Base-by-base conservation (phyloP, 2,888 invertebrate species). In the Timema cristinae region DNA sequence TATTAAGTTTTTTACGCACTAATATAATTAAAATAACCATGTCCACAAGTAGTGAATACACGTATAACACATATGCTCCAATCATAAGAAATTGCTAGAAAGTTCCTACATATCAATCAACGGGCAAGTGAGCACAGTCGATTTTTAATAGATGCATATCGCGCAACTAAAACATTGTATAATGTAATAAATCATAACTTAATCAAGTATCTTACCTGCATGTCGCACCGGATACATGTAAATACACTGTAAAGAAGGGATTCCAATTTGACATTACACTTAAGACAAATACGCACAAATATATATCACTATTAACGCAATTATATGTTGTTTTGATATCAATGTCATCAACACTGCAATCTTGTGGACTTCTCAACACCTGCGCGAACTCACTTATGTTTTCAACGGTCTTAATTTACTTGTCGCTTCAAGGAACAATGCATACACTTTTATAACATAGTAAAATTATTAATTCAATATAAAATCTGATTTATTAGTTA, bases 261-360 rank as follows among this genome's bases (percentile, higher is more conserved):
- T 77, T 77, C 78, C 79, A 79, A 79, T 81, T 80, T 82, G 82
- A 80, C 83, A 83, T 83, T 79, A 83, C 83, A 83, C 81, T 79
- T 66, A 72, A 67, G 68, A 59, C 73, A 71, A 71, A 68, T 66
- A 50, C 63, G 50, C 66, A 32, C 49, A 61, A 78, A 77, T 76
- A 77, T 78, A 77, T 74, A 73, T 75, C 73, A 72, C 69, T 74
- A 52, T 68, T 69, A 67, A 67, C 69, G 67, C 75, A 71, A 68
- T 63, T 70, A 68, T 61, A 69, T 69, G 73, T 72, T 77, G 76
- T 77, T 76, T 76, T 76, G 73, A 72, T 75, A 76, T 75, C 75
- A 77, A 77, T 77, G 77, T 77, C 76, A 78, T 77, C 76, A 75
- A 75, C 76, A 77, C 76, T 75, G 77, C 78, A 79, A 47, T 80